Evolutionary conservation across 2,113 vertebrate genomes (phyloP), one percentile per base, ranked within the genome.

Genomic region (Anolis sagrei): DNA sequence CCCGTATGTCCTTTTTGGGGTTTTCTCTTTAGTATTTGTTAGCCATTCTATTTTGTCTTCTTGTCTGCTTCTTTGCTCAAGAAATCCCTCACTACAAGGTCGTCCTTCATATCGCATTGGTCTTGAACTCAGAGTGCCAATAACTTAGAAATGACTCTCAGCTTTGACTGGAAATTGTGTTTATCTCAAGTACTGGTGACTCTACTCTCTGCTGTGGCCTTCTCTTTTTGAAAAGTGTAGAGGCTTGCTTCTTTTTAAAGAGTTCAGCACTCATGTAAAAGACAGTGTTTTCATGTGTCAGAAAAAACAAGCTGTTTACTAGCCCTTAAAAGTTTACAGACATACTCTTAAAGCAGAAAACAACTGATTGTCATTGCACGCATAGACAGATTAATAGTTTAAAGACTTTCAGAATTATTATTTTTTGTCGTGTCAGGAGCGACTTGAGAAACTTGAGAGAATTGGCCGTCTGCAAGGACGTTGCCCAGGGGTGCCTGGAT

Each of bases 161-260:
- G 16, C 27, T 73, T 85, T 44, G 36, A 19, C 68, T 58, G 21
- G 72, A 64, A 83, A 76, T 16, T 36, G 36, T 25, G 36, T 44
- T 64, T 51, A 54, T 70, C 9, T 34, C 68, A 82, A 68, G 32
- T 49, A 32, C 66, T 51, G 32, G 44, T 54, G 76, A 64, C 73
- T 64, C 58, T 25, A 70, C 49, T 70, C 25, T 70, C 76, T 49
- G 32, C 68, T 34, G 69, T 80, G 54, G 77, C 77, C 39, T 80
- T 86, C 77, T 79, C 34, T 62, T 79, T 79, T 70, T 44, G 29
- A 74, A 73, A 74, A 62, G 27, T 32, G 70, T 21, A 86, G 36
- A 39, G 66, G 79, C 21, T 25, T 1, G 72, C 23, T 74, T 34
- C 23, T 54, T 16, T 54, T 58, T 8, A 5, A 66, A 0, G 1